A percentile compares a stretch with the other conserved stretches of the same genome.
These are phyloP conservation scores for Drepana falcataria DNA, from an alignment of 2,888 invertebrate genomes.

Conservation along the genomic window DNA sequence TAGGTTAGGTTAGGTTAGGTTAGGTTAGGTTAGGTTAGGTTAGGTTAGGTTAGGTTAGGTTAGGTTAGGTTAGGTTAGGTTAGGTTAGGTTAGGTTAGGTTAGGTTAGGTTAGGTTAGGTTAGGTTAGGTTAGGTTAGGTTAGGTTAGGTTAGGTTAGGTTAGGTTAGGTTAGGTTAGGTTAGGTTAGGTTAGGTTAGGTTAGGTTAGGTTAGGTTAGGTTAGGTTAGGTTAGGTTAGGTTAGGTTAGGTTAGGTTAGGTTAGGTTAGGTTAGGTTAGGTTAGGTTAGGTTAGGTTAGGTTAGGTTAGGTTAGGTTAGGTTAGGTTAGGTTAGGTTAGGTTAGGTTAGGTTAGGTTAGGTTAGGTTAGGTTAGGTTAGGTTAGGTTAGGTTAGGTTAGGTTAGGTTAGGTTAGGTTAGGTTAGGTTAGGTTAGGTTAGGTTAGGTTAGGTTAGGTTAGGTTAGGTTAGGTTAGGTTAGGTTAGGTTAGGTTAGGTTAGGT, in stretches of 20 bases:
- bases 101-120: slow-evolving; percentile 8
- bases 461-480: slow-evolving; percentile 6
- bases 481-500: slow-evolving; percentile 6
- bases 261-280: slow-evolving; percentile 6
- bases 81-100: slow-evolving; percentile 7
- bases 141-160: slow-evolving; percentile 10
- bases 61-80: slow-evolving; percentile 7
- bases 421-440: slow-evolving; percentile 6
- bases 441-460: slow-evolving; percentile 6
- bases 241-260: slow-evolving; percentile 6
- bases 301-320: slow-evolving; percentile 5
- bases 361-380: slow-evolving; percentile 6
- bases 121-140: slow-evolving; percentile 7
- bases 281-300: slow-evolving; percentile 6
- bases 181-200: slow-evolving; percentile 10
- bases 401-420: slow-evolving; percentile 6
- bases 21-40: slow-evolving; percentile 7
- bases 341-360: slow-evolving; percentile 6
- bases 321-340: slow-evolving; percentile 5
- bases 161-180: slow-evolving; percentile 10
- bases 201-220: slow-evolving; percentile 7
- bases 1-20: slow-evolving; percentile 2
- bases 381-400: slow-evolving; percentile 6
- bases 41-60: slow-evolving; percentile 7
- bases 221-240: slow-evolving; percentile 6